Evolutionary conservation across 1,140 invertebrate species (phyloP).

Genomic region (Neuroterus valhalla): DNA sequence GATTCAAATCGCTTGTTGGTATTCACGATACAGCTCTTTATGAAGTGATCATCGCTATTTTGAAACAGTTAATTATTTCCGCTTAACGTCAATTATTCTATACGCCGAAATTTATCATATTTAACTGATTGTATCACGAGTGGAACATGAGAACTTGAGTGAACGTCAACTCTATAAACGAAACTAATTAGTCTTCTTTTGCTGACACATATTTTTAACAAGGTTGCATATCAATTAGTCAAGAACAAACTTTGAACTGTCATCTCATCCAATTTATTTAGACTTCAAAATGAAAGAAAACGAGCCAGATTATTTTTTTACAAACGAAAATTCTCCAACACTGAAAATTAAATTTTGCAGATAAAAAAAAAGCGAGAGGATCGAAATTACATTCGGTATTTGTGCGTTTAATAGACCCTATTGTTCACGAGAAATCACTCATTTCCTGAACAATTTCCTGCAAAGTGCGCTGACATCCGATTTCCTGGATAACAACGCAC

Average conservation of each 20-base stretch:
- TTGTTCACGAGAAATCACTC: background rate
- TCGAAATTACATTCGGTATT: background rate
- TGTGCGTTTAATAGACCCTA: background rate
- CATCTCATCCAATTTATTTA: background rate
- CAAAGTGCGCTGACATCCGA: background rate
- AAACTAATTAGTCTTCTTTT: background rate
- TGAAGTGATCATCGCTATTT: background rate
- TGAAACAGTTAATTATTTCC: background rate
- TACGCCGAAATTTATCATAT: constrained; percentile 11
- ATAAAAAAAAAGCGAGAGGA: too few relatives aligned
- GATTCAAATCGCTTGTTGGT: background rate
- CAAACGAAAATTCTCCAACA: too few relatives aligned
- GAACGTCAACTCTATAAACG: background rate
- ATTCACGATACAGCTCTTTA: background rate
- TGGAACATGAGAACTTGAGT: constrained; percentile 1
- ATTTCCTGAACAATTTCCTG: background rate
- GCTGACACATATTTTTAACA: background rate
- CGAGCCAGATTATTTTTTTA: too few relatives aligned
- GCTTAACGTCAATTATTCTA: background rate
- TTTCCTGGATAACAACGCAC: background rate
- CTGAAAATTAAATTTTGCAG: too few relatives aligned
- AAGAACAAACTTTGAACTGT: background rate
- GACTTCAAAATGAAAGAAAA: too few relatives aligned
- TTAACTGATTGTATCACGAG: background rate
- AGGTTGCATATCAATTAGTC: background rate